A percentile compares a stretch with the other conserved stretches of the same genome.
These are phyloP conservation scores for Urosaurus nigricauda DNA, from an alignment of 2,797 vertebrate genomes.

Conservation along the genomic window DNA sequence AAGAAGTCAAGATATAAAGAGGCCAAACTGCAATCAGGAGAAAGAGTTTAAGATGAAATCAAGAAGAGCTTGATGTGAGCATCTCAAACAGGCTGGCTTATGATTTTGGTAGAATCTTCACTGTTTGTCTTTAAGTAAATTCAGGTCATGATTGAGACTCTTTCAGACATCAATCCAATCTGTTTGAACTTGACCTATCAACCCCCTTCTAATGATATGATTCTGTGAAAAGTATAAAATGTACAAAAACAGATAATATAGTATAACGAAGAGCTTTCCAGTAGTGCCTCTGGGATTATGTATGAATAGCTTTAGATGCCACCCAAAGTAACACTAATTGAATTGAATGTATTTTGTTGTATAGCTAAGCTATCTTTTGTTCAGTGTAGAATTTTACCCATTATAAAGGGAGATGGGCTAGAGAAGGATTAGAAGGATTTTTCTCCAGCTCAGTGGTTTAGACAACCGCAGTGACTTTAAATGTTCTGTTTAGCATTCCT, in stretches of 20 bases:
- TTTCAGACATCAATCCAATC: background rate
- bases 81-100: background rate
- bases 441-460: background rate
- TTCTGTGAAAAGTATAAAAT: background rate
- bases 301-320: constrained; percentile 3
- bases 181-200: background rate
- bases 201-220: background rate
- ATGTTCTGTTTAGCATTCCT: constrained; percentile 7
- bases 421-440: constrained; percentile 30
- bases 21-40: background rate
- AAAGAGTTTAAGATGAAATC: background rate
- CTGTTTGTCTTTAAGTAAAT: background rate
- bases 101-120: background rate
- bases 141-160: background rate
- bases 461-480: background rate
- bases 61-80: background rate
- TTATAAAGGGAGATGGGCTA: constrained; percentile 19
- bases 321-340: constrained; percentile 17
- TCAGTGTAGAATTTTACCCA: background rate
- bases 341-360: background rate
- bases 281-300: background rate
- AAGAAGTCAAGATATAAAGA: background rate
- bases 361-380: background rate
- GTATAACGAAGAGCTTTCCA: background rate
- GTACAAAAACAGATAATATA: background rate